Base-by-base conservation (phyloP, 2,113 vertebrate species). In the Siniperca knerii region DNA sequence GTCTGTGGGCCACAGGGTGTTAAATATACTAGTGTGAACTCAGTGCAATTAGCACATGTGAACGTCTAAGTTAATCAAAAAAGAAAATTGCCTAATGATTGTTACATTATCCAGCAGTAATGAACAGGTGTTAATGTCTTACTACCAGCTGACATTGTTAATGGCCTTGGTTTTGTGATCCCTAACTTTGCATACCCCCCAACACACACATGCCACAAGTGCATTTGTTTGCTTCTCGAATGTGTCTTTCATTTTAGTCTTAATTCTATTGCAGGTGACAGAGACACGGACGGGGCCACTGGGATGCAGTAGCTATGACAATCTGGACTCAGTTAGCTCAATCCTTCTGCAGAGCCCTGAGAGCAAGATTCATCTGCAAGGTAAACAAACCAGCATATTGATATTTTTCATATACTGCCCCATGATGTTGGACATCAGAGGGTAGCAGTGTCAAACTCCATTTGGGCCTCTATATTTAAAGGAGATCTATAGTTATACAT, bases 281-380 rank as follows among this genome's bases (percentile, higher is more conserved):
- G 98, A 99, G 96, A 99, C 98, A 62, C 97, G 98, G 84, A 99
- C 98, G 0, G 98, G 98, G 68, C 98, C 98, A 0, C 92, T 99
- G 93, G 98, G 98, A 90, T 99, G 98, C 95, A 99, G 98, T 95
- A 99, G 98, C 96, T 99, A 99, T 21, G 98, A 99, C 96, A 99
- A 99, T 96, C 97, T 99, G 96, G 98, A 99, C 97, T 99, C 98
- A 46, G 98, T 99, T 91, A 99, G 98, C 96, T 99, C 98, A 1
- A 97, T 99, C 93, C 97, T 99, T 87, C 97, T 99, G 90, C 98
- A 99, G 95, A 99, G 98, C 95, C 98, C 98, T 8, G 98, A 99
- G 96, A 99, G 98, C 96, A 99, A 99, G 94, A 96, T 99, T 92
- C 98, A 99, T 90, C 96, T 99, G 92, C 98, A 99, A 98, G 98